phyloP scores from a whole-genome alignment of 2,113 vertebrate species.

The Leptosomus discolor region DNA sequence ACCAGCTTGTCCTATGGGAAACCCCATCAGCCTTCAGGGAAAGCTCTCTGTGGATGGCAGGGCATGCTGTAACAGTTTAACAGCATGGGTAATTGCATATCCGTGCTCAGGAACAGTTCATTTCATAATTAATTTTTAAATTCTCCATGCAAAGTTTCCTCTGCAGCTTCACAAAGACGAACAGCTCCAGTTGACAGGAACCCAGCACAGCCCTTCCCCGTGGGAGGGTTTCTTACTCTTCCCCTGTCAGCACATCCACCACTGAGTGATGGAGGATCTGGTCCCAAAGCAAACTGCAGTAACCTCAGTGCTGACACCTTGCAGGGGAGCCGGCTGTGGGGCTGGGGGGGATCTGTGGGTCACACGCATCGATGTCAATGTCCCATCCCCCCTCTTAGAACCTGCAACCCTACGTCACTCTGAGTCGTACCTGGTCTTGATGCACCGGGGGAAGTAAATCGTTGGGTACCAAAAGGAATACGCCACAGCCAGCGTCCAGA shows the following conservation, averaged over 20 bases:
- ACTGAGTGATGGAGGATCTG: neutral
- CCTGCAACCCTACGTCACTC: neutral
- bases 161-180: neutral
- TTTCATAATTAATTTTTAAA: neutral
- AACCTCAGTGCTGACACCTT: neutral
- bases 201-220: neutral
- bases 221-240: neutral
- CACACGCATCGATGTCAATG: neutral
- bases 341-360: neutral
- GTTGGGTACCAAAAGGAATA: conserved; percentile 89
- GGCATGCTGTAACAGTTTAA: neutral
- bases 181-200: neutral
- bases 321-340: neutral
- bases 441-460: conserved; percentile 81
- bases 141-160: neutral
- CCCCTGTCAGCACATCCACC: neutral
- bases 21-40: neutral
- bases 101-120: neutral
- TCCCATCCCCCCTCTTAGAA: neutral
- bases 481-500: conserved; percentile 84
- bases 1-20: neutral
- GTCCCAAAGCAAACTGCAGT: neutral
- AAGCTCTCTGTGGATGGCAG: neutral
- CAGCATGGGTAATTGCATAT: neutral
- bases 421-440: conserved; percentile 81